Base-by-base conservation (phyloP, 2,797 vertebrate genomes). In the Anableps anableps region DNA sequence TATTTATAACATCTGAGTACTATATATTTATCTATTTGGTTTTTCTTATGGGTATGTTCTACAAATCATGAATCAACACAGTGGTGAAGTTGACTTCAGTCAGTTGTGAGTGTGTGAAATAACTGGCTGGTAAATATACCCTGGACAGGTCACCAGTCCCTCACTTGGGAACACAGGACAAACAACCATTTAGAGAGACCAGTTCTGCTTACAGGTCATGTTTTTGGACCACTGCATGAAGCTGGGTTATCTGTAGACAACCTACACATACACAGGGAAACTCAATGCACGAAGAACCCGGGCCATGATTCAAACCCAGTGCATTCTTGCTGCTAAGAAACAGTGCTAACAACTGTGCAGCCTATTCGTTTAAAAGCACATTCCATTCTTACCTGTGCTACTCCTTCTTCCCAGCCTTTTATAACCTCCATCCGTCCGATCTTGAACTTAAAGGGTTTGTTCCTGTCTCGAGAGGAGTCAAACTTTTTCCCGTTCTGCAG, bases 401-500 rank as follows among this genome's bases (percentile, higher is more conserved):
- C 95, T 60, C 99, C 99, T 91, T 99, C 99, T 89, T 99, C 99
- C 96, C 99, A 99, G 85, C 99, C 99, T 91, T 99, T 99, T 90
- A 99, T 99, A 88, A 99, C 99, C 95, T 99, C 98, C 88, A 95
- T 96, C 62, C 96, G 95, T 87, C 99, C 99, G 21, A 99, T 97
- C 94, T 97, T 98, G 95, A 99, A 99, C 91, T 97, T 98, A 92
- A 99, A 99, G 80, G 98, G 97, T 88, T 99, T 99, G 96, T 99
- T 99, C 96, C 99, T 96, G 96, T 99, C 99, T 96, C 99, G 96
- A 79, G 99, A 99, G 10, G 99, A 99, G 94, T 99, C 99, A 70
- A 99, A 99, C 94, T 99, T 99, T 94, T 99, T 99, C 77, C 99
- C 99, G 1, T 99, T 99, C 94, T 99, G 98, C 82, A 99, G 94